A percentile compares a stretch with the other conserved stretches of the same genome.
Evolutionary conservation across 2,113 vertebrate species (phyloP).

Genomic region (Gorilla gorilla): DNA sequence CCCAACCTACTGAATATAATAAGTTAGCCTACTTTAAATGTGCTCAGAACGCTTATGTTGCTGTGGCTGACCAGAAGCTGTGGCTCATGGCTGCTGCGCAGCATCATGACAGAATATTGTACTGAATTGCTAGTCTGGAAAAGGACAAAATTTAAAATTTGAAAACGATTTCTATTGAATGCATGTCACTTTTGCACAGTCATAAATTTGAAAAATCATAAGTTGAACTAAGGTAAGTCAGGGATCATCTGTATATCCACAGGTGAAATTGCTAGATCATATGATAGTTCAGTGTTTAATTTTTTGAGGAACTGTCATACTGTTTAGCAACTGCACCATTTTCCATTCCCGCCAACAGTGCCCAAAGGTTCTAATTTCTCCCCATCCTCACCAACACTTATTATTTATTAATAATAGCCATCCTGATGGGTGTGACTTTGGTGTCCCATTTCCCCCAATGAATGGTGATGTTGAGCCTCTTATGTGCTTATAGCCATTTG

Average conservation of each 20-base stretch:
- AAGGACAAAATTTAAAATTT: not conserved
- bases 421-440: not conserved
- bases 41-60: not conserved
- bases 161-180: not conserved
- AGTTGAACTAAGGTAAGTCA: not conserved
- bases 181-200: not conserved
- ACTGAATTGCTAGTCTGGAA: not conserved
- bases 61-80: not conserved
- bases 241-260: not conserved
- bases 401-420: not conserved
- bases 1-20: not conserved
- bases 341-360: not conserved
- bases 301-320: not conserved
- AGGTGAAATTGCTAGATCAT: not conserved
- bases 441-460: not conserved
- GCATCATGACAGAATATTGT: not conserved
- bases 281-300: not conserved
- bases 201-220: not conserved
- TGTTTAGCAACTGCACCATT: not conserved
- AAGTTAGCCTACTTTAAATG: not conserved
- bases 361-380: not conserved
- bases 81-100: not conserved
- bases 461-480: not conserved
- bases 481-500: not conserved
- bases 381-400: not conserved